Evolutionary conservation across 2,888 invertebrate species (phyloP), one percentile per base, ranked within the genome.

Genomic region (Leuctra nigra): DNA sequence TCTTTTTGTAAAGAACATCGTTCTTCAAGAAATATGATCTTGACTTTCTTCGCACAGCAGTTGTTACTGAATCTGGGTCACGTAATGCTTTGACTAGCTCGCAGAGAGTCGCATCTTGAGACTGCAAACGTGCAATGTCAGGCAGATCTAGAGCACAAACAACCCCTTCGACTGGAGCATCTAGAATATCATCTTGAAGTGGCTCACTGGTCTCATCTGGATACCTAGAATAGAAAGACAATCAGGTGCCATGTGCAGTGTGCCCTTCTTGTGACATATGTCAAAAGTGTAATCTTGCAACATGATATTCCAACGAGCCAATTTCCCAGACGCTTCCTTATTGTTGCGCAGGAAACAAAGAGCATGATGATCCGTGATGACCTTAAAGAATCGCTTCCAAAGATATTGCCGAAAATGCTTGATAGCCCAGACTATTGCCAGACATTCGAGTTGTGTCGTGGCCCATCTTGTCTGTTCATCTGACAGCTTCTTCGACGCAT

Each of bases 281-380:
- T 11, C 16, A 14, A 25, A 41, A 13, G 20, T 3, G 20, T 24
- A 41, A n/a, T 54, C 54, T 24, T 41, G 54, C 11, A 54, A 39
- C 29, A 23, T n/a, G 9, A 59, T 25, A 2, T 16, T 33, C 56
- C 56, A 59, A 6, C 59, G 23, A 7, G 56, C 56, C 39, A 59
- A 36, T n/a, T 53, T 18, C 9, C 56, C 52, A 3, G 38, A 23
- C 3, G 35, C n/a, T 11, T 52, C 44, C 9, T 22, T 33, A 9
- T 44, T 56, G 6, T 13, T 44, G 14, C 23, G 14, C 4, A 59
- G 36, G 36, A 35, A 56, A 14, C 53, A 56, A 22, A 59, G 53
- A 3, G 53, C 35, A 13, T 47, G 36, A 33, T 59, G 59, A 22
- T 59, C 59, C 14, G 53, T 53, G 2, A 44, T n/a, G 14, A 50